Percentiles rank a stretch among this genome's conserved stretches.
These are phyloP conservation scores for Myiozetetes cayanensis DNA, from an alignment of 2,113 vertebrate species.

Conservation along the genomic window DNA sequence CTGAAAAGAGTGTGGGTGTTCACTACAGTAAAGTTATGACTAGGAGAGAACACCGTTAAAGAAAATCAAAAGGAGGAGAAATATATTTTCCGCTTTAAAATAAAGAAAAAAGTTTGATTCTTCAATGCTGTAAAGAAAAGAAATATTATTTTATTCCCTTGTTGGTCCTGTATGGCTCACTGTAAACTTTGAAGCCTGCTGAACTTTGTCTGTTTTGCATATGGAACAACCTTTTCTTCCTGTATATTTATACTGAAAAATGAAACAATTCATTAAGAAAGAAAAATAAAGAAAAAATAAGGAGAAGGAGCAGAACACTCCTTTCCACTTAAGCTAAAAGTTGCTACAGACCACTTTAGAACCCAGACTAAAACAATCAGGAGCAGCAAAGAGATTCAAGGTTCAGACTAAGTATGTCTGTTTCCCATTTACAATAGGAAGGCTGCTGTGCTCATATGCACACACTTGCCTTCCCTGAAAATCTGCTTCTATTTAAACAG, in stretches of 20 bases:
- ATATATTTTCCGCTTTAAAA: not conserved
- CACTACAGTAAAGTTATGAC: not conserved
- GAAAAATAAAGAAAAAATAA: conserved; percentile 23
- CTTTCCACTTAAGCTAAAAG: not conserved
- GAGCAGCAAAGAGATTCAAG: not conserved
- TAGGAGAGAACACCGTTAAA: not conserved
- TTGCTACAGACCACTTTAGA: not conserved
- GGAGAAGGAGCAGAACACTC: not conserved
- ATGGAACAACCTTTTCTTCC: not conserved
- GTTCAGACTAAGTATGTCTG: not conserved
- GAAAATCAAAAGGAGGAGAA: not conserved
- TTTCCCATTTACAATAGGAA: conserved; percentile 22
- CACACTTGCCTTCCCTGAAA: not conserved
- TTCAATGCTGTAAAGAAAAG: not conserved
- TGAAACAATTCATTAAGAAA: conserved; percentile 22
- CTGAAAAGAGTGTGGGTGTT: not conserved
- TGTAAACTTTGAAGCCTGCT: not conserved
- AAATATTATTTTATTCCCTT: not conserved
- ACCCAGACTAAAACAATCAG: not conserved
- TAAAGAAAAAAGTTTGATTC: not conserved
- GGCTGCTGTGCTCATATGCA: not conserved
- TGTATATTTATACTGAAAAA: conserved; percentile 35
- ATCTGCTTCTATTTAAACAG: conserved; percentile 51
- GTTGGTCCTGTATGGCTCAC: not conserved
- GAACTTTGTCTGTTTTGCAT: not conserved